Percentiles rank a stretch among this genome's conserved stretches.
Conservation (phyloP, 2,113 vertebrate genomes). For the Galemys pyrenaicus region DNA sequence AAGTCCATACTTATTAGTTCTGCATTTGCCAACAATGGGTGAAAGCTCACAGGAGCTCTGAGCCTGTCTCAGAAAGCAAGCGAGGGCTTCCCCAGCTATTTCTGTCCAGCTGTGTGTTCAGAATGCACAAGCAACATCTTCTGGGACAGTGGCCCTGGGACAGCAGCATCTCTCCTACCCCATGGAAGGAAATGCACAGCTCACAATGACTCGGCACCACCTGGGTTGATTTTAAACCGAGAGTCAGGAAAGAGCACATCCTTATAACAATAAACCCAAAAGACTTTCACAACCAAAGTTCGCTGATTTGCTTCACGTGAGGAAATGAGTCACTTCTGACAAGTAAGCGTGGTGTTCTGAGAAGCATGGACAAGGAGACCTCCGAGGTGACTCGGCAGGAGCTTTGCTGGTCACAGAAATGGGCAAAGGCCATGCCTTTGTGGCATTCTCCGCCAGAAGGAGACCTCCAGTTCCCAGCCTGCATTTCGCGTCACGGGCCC, state of each 20-base stretch:
- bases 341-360: not conserved
- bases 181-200: slow-evolving; percentile 1
- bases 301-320: slow-evolving; percentile 11
- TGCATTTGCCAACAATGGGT: slow-evolving; percentile 49
- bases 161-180: not conserved
- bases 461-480: not conserved
- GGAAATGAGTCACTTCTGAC: slow-evolving; percentile 70
- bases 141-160: not conserved
- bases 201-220: slow-evolving; percentile 83
- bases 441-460: not conserved
- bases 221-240: slow-evolving; percentile 44
- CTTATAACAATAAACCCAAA: slow-evolving; percentile 52
- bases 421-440: not conserved
- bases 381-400: not conserved
- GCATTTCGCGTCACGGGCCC: not conserved
- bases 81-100: not conserved
- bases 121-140: not conserved
- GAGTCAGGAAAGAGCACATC: slow-evolving; percentile 16
- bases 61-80: slow-evolving; percentile 57
- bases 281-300: slow-evolving; percentile 35
- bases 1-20: slow-evolving; percentile 33
- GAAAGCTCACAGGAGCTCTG: slow-evolving; percentile 32
- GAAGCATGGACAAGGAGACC: not conserved
- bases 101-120: not conserved
- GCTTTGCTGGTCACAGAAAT: not conserved